A percentile compares a stretch with the other conserved stretches of the same genome.
These are phyloP conservation scores for Globia sparganii DNA, from an alignment of 2,888 invertebrate genomes.

Conservation along the genomic window DNA sequence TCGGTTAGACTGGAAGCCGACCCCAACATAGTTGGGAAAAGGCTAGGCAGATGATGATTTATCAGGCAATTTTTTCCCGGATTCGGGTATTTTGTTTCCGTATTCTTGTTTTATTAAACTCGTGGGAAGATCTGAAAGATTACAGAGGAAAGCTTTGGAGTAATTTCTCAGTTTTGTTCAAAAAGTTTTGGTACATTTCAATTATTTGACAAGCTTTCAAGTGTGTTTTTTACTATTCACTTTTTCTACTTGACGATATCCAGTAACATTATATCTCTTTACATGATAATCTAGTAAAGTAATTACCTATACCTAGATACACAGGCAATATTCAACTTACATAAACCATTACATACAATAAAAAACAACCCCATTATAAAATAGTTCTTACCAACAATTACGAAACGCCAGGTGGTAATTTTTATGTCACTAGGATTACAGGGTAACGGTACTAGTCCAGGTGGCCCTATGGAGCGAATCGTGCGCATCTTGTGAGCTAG, in stretches of 20 bases:
- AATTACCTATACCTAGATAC: not conserved
- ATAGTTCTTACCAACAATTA: slow-evolving; percentile 64
- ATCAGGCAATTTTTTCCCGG: too few species aligned
- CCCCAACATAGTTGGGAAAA: too few species aligned
- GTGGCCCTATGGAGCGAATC: slow-evolving; percentile 28
- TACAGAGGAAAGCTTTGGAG: not conserved
- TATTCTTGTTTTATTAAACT: too few species aligned
- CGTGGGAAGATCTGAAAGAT: not conserved
- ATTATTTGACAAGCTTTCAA: not conserved
- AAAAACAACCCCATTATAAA: slow-evolving; percentile 34
- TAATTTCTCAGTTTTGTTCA: not conserved
- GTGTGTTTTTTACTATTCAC: not conserved
- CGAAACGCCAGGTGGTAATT: slow-evolving; percentile 77
- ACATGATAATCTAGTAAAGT: not conserved
- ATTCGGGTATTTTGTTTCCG: not conserved
- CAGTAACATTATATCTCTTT: not conserved
- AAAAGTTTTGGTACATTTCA: not conserved
- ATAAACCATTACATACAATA: slow-evolving; percentile 22
- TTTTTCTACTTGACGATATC: not conserved
- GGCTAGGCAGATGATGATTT: too few species aligned
- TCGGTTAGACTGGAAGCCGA: too few species aligned
- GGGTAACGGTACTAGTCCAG: slow-evolving; percentile 77
- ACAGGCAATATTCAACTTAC: not conserved
- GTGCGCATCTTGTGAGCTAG: slow-evolving; percentile 49
- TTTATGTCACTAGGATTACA: slow-evolving; percentile 87